These are phyloP conservation scores for Alectoris magna DNA, from an alignment of 2,797 vertebrate species.

Conservation along the genomic window DNA sequence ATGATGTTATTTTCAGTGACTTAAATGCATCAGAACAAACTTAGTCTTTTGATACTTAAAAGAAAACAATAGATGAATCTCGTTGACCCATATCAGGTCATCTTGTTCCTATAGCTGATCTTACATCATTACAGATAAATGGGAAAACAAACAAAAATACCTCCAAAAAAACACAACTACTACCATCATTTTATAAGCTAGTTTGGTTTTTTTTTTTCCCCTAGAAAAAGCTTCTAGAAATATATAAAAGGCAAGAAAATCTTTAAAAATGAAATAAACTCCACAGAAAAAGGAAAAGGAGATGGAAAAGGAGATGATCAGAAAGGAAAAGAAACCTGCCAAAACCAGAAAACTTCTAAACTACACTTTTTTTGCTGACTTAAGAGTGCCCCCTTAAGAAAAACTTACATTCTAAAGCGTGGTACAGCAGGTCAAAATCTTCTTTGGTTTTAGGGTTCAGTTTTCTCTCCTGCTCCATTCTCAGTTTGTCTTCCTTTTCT, in stretches of 20 bases:
- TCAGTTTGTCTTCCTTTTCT: slow-evolving; percentile 84
- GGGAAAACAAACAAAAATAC: neutral
- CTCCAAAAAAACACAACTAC: neutral
- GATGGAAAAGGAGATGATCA: too few species aligned
- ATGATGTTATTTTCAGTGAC: neutral
- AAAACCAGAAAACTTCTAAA: neutral
- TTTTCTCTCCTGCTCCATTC: slow-evolving; percentile 80
- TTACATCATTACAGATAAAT: neutral
- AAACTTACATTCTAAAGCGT: slow-evolving; percentile 89
- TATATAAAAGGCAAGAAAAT: neutral
- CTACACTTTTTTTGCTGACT: neutral
- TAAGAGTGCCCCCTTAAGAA: neutral
- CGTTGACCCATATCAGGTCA: neutral
- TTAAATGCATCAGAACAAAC: neutral
- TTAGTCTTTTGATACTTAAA: neutral
- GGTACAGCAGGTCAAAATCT: slow-evolving; percentile 91
- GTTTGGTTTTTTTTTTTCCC: neutral
- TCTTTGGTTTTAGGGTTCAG: slow-evolving; percentile 86
- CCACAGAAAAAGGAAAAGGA: neutral
- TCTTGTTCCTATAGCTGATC: neutral
- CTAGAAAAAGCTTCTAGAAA: neutral
- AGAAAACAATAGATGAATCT: neutral
- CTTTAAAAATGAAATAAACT: neutral
- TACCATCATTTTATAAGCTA: neutral
- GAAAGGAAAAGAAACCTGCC: neutral